A percentile compares a stretch with the other conserved stretches of the same genome.
phyloP scores from a whole-genome alignment of 2,113 vertebrate species.

The Hippopotamus amphibius region DNA sequence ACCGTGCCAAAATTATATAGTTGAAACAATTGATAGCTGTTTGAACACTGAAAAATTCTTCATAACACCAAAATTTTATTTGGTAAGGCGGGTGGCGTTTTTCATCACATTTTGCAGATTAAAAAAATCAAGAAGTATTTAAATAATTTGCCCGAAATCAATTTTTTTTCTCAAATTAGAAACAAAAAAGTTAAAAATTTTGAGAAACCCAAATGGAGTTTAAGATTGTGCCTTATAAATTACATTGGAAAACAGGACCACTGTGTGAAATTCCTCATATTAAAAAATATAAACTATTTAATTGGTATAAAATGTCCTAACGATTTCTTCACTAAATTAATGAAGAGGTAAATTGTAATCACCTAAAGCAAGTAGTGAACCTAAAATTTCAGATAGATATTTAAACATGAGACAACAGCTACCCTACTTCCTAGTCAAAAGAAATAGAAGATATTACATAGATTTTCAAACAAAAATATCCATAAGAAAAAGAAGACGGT shows the following conservation, averaged over 20 bases:
- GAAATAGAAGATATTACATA: constrained; percentile 18
- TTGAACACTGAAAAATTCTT: background rate
- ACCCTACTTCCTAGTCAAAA: constrained; percentile 1
- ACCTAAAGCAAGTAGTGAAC: constrained; percentile 17
- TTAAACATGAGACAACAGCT: background rate
- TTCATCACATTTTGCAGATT: background rate
- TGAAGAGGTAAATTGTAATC: constrained; percentile 2
- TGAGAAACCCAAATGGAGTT: background rate
- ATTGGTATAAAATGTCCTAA: constrained; percentile 7
- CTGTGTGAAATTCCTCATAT: background rate
- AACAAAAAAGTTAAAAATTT: background rate
- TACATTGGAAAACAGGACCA: background rate
- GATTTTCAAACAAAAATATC: background rate
- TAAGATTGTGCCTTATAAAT: constrained; percentile 39
- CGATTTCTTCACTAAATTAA: constrained; percentile 41
- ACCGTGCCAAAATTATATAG: background rate
- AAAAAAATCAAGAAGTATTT: background rate
- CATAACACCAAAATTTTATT: background rate
- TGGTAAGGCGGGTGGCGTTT: background rate
- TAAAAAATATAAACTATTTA: constrained; percentile 30
- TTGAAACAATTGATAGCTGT: background rate
- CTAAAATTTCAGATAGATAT: background rate
- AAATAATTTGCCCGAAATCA: constrained; percentile 21
- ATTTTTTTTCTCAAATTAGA: background rate
- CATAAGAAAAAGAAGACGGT: background rate